Evolutionary conservation across 2,888 invertebrate species (phyloP), one percentile per base, ranked within the genome.

Genomic region (Villa cingulata): DNA sequence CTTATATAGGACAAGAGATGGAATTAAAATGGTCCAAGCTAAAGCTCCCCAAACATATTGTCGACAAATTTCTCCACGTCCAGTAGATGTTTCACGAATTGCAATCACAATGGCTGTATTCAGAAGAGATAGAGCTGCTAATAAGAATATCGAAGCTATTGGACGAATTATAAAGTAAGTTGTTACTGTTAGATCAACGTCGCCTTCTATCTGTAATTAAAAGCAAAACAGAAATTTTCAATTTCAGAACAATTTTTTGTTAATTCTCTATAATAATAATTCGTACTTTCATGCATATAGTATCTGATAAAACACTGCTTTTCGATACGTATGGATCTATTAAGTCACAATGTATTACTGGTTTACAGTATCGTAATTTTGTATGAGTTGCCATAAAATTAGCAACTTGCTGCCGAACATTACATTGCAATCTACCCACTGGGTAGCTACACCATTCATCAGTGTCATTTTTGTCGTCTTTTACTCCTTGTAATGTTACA

Each of bases 81-180:
- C 85, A 18, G 82, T 74, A 0, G 85, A 85, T 0, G 86, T 86
- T 64, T 86, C 86, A 32, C 86, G 73, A 0, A 86, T 86, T 1
- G 86, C 86, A 51, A 86, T 83, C n/a, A 86, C 83, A 39, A 86
- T 78, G 1, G 85, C 83, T 0, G 86, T 78, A 46, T 82, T 80
- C 2, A 86, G 66, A 7, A 87, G 62, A 0, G 83, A 80, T 7
- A 85, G 68, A 0, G 77, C 81, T 0, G 85, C 80, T 29, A 83
- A 78, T 12, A 84, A 78, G 65, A 86, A 86, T 41, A 86, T 79
- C 59, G 88, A 88, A 1, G 82, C 83, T 47, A 85, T 59, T 23
- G 81, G 74, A 61, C 78, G 76, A 37, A 86, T 72, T 12, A 79
- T 62, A 37, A 83, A 68, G 60, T 88, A 89, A 39, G 73, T 71